phyloP scores from a whole-genome alignment of 2,888 invertebrate species.

The Macrosiphum euphorbiae region DNA sequence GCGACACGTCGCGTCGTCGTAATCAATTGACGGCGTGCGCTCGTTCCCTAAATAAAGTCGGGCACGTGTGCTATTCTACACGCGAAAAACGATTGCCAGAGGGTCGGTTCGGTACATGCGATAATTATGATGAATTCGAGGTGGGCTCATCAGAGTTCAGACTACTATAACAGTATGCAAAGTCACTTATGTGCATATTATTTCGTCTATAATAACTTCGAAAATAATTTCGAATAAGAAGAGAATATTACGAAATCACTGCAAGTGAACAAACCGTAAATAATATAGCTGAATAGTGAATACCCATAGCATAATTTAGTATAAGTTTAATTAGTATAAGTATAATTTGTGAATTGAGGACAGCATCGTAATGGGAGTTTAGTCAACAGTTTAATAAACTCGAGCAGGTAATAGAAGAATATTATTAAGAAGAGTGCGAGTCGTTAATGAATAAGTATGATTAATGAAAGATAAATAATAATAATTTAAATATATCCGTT shows the following conservation, averaged over 20 bases:
- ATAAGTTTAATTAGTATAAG: no score
- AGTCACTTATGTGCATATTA: not conserved
- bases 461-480: not conserved
- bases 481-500: not conserved
- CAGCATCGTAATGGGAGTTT: not conserved
- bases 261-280: not conserved
- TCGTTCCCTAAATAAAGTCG: no score
- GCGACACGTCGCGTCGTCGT: not conserved
- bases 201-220: not conserved
- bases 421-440: not conserved
- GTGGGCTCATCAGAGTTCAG: not conserved
- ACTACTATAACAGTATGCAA: not conserved
- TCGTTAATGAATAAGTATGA: not conserved
- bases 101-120: conserved; percentile 11
- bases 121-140: conserved; percentile 12
- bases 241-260: not conserved
- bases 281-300: not conserved
- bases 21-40: conserved; percentile 19
- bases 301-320: no score
- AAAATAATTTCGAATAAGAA: not conserved
- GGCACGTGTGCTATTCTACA: conserved; percentile 12
- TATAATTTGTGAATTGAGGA: not conserved
- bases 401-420: not conserved
- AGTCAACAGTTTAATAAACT: not conserved
- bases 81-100: not conserved